Conservation (phyloP, 2,888 invertebrate genomes). For the Apocheima hispidaria region DNA sequence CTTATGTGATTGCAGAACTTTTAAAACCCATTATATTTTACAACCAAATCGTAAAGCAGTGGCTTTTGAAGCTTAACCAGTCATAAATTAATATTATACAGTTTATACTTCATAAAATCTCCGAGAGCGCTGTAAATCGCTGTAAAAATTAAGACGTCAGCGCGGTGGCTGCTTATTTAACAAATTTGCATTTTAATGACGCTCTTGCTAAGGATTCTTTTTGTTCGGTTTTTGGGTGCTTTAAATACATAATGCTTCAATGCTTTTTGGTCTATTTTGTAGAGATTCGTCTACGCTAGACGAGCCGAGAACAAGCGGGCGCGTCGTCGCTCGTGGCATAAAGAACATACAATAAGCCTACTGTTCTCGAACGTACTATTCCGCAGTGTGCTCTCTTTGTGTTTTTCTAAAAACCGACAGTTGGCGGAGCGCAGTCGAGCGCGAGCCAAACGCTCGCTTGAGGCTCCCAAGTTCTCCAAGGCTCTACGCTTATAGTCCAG, state of each 20-base stretch:
- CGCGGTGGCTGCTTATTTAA: conserved; percentile 15
- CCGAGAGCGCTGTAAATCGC: conserved; percentile 11
- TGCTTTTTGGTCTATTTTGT: not conserved
- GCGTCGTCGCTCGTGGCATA: too few species aligned
- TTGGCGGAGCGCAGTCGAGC: too few species aligned
- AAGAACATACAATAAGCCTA: too few species aligned
- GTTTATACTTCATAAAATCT: conserved; percentile 29
- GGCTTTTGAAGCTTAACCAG: conserved; percentile 22
- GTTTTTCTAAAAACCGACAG: too few species aligned
- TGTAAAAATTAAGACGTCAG: conserved; percentile 26
- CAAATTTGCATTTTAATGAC: conserved; percentile 10
- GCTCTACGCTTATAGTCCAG: too few species aligned
- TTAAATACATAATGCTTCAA: too few species aligned
- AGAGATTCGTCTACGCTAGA: not conserved
- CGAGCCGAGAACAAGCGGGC: too few species aligned
- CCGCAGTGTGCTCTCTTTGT: too few species aligned
- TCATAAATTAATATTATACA: conserved; percentile 29
- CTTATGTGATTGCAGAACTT: conserved; percentile 7
- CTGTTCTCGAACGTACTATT: too few species aligned
- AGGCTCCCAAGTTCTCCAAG: too few species aligned
- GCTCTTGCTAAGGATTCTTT: not conserved
- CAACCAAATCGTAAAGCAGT: conserved; percentile 14
- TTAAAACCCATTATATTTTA: conserved; percentile 25
- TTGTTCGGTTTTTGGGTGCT: not conserved
- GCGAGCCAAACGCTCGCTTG: too few species aligned